Evolutionary conservation across 2,113 vertebrate genomes (phyloP).

Genomic region (Cnemophilus loriae): DNA sequence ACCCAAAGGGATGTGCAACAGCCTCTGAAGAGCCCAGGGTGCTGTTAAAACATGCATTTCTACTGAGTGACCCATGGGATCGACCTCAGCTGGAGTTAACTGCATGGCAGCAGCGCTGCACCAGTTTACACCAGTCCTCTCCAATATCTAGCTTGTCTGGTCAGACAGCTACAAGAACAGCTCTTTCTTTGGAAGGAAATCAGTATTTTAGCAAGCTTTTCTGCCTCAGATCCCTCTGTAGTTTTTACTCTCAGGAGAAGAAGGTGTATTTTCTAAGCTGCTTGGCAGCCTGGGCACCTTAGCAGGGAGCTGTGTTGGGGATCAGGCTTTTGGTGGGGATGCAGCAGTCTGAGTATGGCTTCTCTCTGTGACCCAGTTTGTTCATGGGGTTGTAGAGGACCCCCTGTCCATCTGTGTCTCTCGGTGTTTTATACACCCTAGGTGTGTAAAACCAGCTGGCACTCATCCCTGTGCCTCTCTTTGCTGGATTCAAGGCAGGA

Average conservation of each 20-base stretch:
- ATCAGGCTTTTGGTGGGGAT: not conserved
- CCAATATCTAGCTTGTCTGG: not conserved
- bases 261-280: not conserved
- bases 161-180: not conserved
- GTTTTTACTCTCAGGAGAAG: not conserved
- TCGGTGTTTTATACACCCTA: not conserved
- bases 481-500: not conserved
- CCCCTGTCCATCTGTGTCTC: fast-evolving
- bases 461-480: not conserved
- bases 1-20: fast-evolving
- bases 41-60: not conserved
- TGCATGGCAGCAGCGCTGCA: not conserved
- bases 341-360: not conserved
- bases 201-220: not conserved
- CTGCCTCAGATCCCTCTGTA: not conserved
- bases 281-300: not conserved
- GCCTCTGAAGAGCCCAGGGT: not conserved
- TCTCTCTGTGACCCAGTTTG: not conserved
- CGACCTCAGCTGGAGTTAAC: not conserved
- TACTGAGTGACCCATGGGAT: not conserved
- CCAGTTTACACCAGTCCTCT: not conserved
- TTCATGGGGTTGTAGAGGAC: not conserved
- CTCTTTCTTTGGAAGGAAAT: not conserved
- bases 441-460: not conserved
- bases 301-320: not conserved